Base-by-base conservation (phyloP, 1,140 invertebrate genomes). In the Drosophila busckii region DNA sequence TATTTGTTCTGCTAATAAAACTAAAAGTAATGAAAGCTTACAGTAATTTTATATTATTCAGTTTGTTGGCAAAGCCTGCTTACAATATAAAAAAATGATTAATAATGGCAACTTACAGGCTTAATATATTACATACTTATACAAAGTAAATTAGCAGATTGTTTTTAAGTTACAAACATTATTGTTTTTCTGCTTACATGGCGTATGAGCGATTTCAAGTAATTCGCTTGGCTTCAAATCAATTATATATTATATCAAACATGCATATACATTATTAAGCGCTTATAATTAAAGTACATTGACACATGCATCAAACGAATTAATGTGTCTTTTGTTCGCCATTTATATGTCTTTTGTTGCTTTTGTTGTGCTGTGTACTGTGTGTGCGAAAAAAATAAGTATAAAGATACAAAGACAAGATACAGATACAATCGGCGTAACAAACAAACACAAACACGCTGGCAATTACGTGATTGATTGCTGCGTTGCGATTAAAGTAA, bases 391-490 rank as follows among this genome's bases (percentile, higher is more conserved):
- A 8, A 44, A 5, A 16, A 16, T 15, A 44, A 8, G 61, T 52
- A 60, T 66, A 69, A 71, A 78, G 71, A 78, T 67, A 60, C 61
- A 66, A 65, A 40, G 29, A 32, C 62, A 16, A 75, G 69, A 80
- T 75, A 80, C 55, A 65, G 64, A 75, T 80, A 59, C 62, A 59
- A 73, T 60, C 63, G 44, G 62, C 58, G 45, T 44, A 60, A 52
- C 50, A 71, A 80, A 80, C 69, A 73, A 58, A 75, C 69, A 52
- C 50, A 71, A 80, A 80, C 69, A 73, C 62, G 73, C 69, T 68
- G 69, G 59, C 59, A 82, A 82, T 50, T 80, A 80, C 73, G 73
- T 80, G 73, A 80, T 80, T 75, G 73, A 80, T 80, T 56, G 75
- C 60, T 35, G 34, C 48, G 25, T 15, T 35, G 54, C 46, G 73